phyloP scores from a whole-genome alignment of 2,888 invertebrate genomes.

The Acleris laterana region DNA sequence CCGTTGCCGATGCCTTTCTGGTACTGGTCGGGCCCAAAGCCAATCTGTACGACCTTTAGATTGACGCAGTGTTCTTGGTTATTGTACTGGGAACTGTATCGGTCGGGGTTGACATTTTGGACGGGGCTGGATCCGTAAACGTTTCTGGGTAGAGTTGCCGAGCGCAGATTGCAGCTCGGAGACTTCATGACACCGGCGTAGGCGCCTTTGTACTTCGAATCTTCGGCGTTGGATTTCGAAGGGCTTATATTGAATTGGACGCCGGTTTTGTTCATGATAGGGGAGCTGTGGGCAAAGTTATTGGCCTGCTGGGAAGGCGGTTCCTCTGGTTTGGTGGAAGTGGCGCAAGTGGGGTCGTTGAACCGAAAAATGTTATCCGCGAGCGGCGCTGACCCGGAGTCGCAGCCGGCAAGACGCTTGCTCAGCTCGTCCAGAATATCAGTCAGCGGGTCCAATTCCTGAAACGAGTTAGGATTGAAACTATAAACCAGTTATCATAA shows the following conservation, averaged over 20 bases:
- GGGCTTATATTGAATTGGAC: constrained; percentile 82
- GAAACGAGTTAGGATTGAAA: constrained; percentile 41
- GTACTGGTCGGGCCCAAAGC: constrained; percentile 84
- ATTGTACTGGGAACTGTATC: constrained; percentile 82
- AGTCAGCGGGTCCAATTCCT: constrained; percentile 87
- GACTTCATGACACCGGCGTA: constrained; percentile 73
- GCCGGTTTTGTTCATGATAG: constrained; percentile 83
- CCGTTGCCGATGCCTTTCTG: constrained; percentile 83
- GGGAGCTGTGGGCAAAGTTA: constrained; percentile 78
- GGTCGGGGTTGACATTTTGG: constrained; percentile 75
- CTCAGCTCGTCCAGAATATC: constrained; percentile 88
- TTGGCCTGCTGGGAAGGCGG: constrained; percentile 60
- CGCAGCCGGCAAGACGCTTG: constrained; percentile 83
- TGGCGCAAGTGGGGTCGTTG: constrained; percentile 86
- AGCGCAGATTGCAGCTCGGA: constrained; percentile 81
- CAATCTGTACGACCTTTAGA: constrained; percentile 86
- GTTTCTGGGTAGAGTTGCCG: constrained; percentile 90
- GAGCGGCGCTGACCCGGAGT: constrained; percentile 65
- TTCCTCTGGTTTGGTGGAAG: constrained; percentile 63
- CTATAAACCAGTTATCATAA: not conserved
- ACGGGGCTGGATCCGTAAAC: constrained; percentile 79
- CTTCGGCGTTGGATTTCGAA: constrained; percentile 75
- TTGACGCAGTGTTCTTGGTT: constrained; percentile 82
- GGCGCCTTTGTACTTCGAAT: constrained; percentile 71
- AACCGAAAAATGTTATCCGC: constrained; percentile 88